Evolutionary conservation across 1,140 invertebrate species (phyloP).

Genomic region (Magallana angulata): DNA sequence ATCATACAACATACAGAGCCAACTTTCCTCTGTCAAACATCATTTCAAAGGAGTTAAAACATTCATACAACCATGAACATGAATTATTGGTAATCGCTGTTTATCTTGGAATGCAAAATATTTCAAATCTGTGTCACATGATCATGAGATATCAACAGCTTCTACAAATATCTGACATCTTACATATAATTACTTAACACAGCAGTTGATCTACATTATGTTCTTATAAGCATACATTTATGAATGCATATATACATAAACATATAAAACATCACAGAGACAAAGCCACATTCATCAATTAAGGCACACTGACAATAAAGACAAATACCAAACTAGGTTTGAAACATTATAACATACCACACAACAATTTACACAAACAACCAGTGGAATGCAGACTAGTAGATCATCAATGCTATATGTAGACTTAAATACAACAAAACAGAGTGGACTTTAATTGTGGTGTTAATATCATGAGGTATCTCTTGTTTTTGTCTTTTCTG

Average conservation of each 20-base stretch:
- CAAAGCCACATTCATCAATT: neutral
- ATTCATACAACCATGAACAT: no score
- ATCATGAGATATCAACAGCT: neutral
- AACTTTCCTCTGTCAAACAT: no score
- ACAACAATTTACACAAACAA: neutral
- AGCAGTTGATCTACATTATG: no score
- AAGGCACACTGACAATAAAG: neutral
- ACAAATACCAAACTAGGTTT: slow-evolving; percentile 14
- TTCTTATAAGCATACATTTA: neutral
- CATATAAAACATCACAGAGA: neutral
- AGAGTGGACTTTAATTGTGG: neutral
- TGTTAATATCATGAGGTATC: slow-evolving; percentile 6
- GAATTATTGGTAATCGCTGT: no score
- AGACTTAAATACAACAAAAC: neutral
- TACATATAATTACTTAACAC: no score
- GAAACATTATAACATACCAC: neutral
- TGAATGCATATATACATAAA: neutral
- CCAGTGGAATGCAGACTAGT: neutral
- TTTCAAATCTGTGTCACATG: neutral
- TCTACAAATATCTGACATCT: neutral
- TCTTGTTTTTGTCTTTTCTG: neutral
- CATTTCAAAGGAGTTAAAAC: no score
- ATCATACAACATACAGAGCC: no score
- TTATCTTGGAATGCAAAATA: no score
- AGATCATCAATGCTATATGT: neutral